Percentiles rank a stretch among this genome's conserved stretches.
phyloP scores from a whole-genome alignment of 2,888 invertebrate species.

The Catocala fraxini region DNA sequence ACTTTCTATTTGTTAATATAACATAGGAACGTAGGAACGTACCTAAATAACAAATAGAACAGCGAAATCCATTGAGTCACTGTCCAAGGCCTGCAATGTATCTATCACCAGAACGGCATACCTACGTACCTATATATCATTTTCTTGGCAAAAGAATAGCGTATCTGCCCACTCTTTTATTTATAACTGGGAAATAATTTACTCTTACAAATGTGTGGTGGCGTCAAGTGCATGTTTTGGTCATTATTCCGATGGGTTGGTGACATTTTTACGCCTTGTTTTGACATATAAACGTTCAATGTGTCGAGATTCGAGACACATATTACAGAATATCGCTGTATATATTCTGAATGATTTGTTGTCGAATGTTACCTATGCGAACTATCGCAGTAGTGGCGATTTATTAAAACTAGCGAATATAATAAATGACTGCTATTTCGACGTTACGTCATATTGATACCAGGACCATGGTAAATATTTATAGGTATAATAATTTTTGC shows the following conservation, averaged over 20 bases:
- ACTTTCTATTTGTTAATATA: background rate
- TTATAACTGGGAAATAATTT: slow-evolving; percentile 34
- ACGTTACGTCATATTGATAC: no score
- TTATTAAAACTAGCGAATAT: no score
- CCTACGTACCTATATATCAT: slow-evolving; percentile 15
- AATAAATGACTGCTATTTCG: background rate
- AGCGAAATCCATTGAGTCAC: slow-evolving; percentile 5
- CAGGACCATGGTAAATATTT: no score
- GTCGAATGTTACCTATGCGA: background rate
- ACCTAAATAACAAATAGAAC: background rate
- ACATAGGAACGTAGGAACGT: no score
- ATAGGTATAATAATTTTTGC: no score
- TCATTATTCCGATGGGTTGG: slow-evolving; percentile 37
- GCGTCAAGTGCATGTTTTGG: slow-evolving; percentile 27
- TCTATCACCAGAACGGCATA: background rate
- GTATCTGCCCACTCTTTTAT: slow-evolving; percentile 19
- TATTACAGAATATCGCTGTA: slow-evolving; percentile 13
- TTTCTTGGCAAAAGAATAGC: slow-evolving; percentile 34
- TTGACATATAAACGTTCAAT: slow-evolving; percentile 38
- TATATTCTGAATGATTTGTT: slow-evolving; percentile 32
- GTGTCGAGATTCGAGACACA: slow-evolving; percentile 21
- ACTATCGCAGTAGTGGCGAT: no score
- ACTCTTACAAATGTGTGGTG: slow-evolving; percentile 27
- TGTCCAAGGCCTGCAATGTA: slow-evolving; percentile 6
- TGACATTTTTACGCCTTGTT: slow-evolving; percentile 46